phyloP scores from a whole-genome alignment of 2,113 vertebrate genomes.

The Cavia aperea region DNA sequence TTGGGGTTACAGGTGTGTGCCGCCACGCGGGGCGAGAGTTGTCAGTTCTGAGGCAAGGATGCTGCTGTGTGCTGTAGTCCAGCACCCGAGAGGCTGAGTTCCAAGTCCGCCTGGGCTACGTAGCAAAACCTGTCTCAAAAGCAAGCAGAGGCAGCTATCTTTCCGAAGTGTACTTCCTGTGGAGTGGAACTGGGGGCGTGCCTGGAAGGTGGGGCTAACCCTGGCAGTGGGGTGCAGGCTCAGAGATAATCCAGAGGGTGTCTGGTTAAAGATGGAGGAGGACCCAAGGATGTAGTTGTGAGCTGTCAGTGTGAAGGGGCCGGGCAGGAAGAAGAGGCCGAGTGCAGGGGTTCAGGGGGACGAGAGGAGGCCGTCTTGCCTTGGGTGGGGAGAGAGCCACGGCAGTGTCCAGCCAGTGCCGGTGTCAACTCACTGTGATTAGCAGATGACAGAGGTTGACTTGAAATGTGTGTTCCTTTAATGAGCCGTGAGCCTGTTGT shows the following conservation, averaged over 20 bases:
- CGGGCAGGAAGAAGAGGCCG: not conserved
- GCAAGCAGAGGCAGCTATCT: not conserved
- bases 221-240: too few species aligned
- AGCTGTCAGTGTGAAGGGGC: not conserved
- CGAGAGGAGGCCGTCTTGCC: not conserved
- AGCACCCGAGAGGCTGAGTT: not conserved
- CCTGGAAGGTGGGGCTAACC: not conserved
- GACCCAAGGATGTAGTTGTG: not conserved
- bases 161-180: not conserved
- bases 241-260: not conserved
- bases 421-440: not conserved
- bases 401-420: not conserved
- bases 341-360: not conserved
- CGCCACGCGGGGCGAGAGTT: not conserved
- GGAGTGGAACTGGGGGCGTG: not conserved
- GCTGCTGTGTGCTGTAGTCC: not conserved
- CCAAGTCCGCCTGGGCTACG: not conserved
- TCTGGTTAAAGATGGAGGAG: not conserved
- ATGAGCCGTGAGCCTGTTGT: not conserved
- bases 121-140: not conserved
- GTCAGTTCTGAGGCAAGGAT: not conserved
- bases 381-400: accelerated
- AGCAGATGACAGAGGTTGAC: not conserved
- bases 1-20: not conserved
- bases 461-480: constrained; percentile 17